phyloP scores from a whole-genome alignment of 2,888 invertebrate genomes.

The Lepidocyrtinus sp. region DNA sequence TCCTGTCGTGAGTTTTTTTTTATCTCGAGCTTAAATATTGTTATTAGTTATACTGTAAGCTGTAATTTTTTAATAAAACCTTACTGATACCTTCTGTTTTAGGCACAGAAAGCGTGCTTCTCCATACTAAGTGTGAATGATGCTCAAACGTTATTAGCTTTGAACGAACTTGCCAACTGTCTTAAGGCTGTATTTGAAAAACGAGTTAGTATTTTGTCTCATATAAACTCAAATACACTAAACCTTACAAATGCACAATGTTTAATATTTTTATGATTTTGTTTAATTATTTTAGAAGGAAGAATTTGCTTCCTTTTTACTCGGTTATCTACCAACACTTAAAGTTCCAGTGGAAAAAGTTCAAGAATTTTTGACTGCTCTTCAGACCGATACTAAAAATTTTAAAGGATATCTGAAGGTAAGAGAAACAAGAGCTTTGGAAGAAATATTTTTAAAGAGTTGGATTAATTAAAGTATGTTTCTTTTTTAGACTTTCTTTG shows the following conservation, averaged over 20 bases:
- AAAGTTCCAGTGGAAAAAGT: constrained; percentile 72
- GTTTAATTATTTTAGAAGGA: constrained; percentile 72
- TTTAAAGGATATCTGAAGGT: constrained; percentile 74
- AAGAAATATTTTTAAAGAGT: background rate
- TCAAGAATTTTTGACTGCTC: constrained; percentile 73
- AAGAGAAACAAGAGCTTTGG: constrained; percentile 28
- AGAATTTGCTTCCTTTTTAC: constrained; percentile 73
- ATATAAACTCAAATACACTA: too few species aligned
- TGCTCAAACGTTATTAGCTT: constrained; percentile 74
- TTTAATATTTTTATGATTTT: constrained; percentile 27
- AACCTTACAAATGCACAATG: too few species aligned
- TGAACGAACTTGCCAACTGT: constrained; percentile 72
- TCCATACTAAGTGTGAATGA: constrained; percentile 74
- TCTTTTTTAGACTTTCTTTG: constrained; percentile 9
- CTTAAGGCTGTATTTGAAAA: constrained; percentile 71
- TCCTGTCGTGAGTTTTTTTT: constrained; percentile 72
- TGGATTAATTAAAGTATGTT: background rate
- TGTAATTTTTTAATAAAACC: too few species aligned
- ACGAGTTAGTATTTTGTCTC: constrained; percentile 71
- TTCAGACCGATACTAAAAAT: constrained; percentile 73
- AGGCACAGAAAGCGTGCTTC: constrained; percentile 75
- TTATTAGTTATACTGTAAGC: too few species aligned
- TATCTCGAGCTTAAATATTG: too few species aligned
- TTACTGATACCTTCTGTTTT: too few species aligned
- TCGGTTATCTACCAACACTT: constrained; percentile 73